Conservation (phyloP, 2,888 invertebrate genomes). For the Molorchus minor region DNA sequence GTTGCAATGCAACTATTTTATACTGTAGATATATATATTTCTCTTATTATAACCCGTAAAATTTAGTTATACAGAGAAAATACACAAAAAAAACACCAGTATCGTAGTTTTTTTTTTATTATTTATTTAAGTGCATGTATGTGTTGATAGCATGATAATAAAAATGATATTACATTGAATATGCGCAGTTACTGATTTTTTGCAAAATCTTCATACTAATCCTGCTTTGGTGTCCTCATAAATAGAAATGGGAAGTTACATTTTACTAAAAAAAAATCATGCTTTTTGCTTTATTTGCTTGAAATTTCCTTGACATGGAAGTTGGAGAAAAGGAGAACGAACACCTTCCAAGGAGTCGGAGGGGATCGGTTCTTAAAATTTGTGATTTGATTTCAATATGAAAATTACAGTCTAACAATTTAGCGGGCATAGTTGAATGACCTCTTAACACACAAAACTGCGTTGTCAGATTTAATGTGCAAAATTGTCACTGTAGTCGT, state of each 20-base stretch:
- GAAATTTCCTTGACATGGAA: too few species aligned
- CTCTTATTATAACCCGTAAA: too few species aligned
- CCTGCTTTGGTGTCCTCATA: conserved; percentile 7
- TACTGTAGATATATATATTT: not conserved
- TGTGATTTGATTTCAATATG: too few species aligned
- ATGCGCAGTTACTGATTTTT: conserved; percentile 28
- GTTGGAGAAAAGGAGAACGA: too few species aligned
- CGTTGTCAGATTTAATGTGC: too few species aligned
- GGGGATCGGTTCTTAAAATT: too few species aligned
- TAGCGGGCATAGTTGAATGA: too few species aligned
- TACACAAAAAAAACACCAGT: conserved; percentile 16
- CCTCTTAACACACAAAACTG: too few species aligned
- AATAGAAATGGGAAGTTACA: conserved; percentile 20
- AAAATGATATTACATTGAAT: conserved; percentile 33
- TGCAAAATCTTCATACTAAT: conserved; percentile 17
- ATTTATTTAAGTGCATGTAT: conserved; percentile 27
- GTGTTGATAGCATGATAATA: conserved; percentile 35
- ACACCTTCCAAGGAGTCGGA: too few species aligned
- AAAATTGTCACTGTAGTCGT: too few species aligned
- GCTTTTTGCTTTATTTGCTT: not conserved
- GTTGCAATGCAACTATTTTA: not conserved
- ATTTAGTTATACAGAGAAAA: not conserved
- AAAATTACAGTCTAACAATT: too few species aligned
- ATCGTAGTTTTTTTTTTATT: conserved; percentile 12
- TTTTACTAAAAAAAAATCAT: not conserved